Percentiles rank a stretch among this genome's conserved stretches.
phyloP scores from a whole-genome alignment of 2,797 vertebrate species.

The Pseudocheirus occidentalis region DNA sequence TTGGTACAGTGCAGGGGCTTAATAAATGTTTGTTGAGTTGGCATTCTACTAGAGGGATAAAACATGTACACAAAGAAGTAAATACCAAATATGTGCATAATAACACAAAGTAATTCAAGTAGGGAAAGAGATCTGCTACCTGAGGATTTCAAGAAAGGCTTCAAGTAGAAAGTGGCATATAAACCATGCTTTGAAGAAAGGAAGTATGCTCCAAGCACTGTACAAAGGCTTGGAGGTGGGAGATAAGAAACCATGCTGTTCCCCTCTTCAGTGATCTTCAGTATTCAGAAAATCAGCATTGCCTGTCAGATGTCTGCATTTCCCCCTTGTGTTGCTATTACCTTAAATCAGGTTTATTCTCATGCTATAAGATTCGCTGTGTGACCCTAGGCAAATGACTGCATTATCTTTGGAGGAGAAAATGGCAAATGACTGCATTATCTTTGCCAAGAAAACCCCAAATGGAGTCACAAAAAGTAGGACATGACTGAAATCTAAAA shows the following conservation, averaged over 20 bases:
- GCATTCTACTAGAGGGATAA: background rate
- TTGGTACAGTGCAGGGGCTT: too few relatives aligned
- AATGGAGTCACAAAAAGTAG: background rate
- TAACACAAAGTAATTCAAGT: background rate
- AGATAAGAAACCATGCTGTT: background rate
- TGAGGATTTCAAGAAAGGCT: background rate
- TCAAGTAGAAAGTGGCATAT: background rate
- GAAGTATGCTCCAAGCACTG: background rate
- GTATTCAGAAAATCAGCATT: accelerated
- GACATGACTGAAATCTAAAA: background rate
- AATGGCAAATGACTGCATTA: background rate
- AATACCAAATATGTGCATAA: background rate
- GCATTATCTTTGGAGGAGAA: background rate
- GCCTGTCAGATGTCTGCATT: background rate
- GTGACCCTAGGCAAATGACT: background rate
- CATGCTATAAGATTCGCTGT: background rate
- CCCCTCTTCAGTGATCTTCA: background rate
- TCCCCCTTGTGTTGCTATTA: background rate
- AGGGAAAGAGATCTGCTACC: background rate
- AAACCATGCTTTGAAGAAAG: background rate
- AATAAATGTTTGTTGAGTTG: background rate
- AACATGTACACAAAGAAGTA: background rate
- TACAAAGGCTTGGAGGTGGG: background rate
- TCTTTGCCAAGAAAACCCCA: background rate
- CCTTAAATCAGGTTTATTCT: background rate